Base-by-base conservation (phyloP, 1,140 invertebrate genomes). In the Teleogryllus occipitalis region DNA sequence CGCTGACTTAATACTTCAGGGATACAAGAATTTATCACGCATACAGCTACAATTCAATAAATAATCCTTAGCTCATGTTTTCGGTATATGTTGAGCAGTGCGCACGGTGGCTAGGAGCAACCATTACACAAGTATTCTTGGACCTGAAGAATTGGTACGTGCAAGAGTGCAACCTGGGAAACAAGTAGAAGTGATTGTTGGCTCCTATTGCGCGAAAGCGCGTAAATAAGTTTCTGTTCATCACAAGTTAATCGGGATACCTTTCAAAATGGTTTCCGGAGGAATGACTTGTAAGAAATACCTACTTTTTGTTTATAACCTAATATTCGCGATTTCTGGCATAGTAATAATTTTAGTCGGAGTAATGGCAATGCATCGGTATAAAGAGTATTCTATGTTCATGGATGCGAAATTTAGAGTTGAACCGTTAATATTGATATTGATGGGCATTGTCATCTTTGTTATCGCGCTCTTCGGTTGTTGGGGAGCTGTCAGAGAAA, bases 391-490 rank as follows among this genome's bases (percentile, higher is more conserved):
- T 84, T 89, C 89, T 15, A 90, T 92, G 82, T 91, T 94, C 84
- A 88, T 92, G 80, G 91, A 92, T 84, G 89, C 88, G 81, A 89
- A 90, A 86, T 91, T 94, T 83, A 92, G 91, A 81, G 91, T 92
- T 0, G 91, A 90, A 14, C 93, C 94, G 15, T 89, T 95, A 72
- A 88, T 96, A 27, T 89, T 96, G 81, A 95, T 96, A 82, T 90
- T 94, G 81, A 91, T 95, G n/a, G 95, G 94, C 47, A 86, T 92
- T n/a, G 90, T 95, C 74, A 92, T 96, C 82, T 94, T 95, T 84
- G 88, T 96, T 74, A 92, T 95, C 18, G 93, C 94, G 47, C 95
- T 96, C 88, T 93, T 96, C 81, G 95, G 95, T 81, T 97, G 95
- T 86, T 96, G 94, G 82, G 95, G 95, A 22, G 95, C 95, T 18